Base-by-base conservation (phyloP, 2,888 invertebrate species). In the Isotomurus palustris region DNA sequence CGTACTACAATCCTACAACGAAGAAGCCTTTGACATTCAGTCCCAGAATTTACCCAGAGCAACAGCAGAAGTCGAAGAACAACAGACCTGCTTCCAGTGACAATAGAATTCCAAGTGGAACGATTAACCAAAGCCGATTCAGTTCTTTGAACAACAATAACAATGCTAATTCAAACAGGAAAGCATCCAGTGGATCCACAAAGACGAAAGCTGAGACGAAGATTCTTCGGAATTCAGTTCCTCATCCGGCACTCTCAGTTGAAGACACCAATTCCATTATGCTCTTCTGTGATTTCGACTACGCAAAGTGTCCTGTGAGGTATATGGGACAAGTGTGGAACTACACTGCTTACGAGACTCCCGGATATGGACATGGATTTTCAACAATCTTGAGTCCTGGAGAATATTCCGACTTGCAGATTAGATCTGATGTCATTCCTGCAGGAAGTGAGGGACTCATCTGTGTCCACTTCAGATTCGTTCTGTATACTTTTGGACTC, bases 281-380 rank as follows among this genome's bases (percentile, higher is more conserved):
- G 8, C 54, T 71, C n/a, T 71, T 64, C 51, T 71, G 71, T 49
- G 71, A 71, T 45, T 71, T 71, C 58, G 71, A 69, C 55, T 69
- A 53, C 53, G 69, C 69, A 22, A 69, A 67, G 58, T 71, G 71
- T 38, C 69, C 71, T 24, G 68, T 71, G 17, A 43, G 71, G 27
- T 68, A 62, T 22, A 68, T 62, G 28, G 71, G 71, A 35, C 67
- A 64, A 21, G 47, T 54, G 10, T 71, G 71, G 71, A 69, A 71
- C 52, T 71, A 71, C 55, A 71, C 69, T 0, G 61, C 60, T 2
- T 61, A 58, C 25, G 58, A 66, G 22, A 63, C 63, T 6, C 68
- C 70, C n/a, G 67, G 67, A 17, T 69, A 64, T 60, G 68, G 69
- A 1, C 60, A 60, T 14, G 71, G 71, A 57, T 71, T 67, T 56